Evolutionary conservation across 35 echinoderm and acorn worm genomes (phyloP), one percentile per base, ranked within the genome.

Genomic region (Eucidaris tribuloides): DNA sequence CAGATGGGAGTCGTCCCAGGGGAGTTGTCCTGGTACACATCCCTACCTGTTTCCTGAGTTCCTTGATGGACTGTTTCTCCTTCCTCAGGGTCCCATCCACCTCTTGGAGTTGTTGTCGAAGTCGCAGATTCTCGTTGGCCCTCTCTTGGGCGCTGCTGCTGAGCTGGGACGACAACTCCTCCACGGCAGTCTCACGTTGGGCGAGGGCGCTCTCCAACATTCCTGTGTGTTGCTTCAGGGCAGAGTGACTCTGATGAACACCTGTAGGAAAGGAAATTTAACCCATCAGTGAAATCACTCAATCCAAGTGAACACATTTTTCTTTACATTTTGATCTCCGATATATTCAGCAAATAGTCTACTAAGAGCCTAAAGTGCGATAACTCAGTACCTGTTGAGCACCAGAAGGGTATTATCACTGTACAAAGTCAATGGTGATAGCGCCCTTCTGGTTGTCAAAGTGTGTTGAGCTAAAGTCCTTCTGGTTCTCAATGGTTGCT

Each of bases 171-270:
- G 81, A 80, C 44, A 99, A 58, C 52, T 93, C 96, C 0, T 83
- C 93, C 61, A 93, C 66, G 6, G 96, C 79, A 2, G 81, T 70
- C 61, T 99, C 96, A 39, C 91, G 79, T 3, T 83, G 35, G 20
- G 89, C 96, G 2, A 99, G 87, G 24, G 96, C 96, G 27, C 62
- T 87, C 65, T 99, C 96, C 35, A 99, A 71, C 15, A 93, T 78
- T 22, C 62, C 68, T 38, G 96, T 84, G 62, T 99, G 96, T 30
- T 91, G 86, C 62, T 99, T 99, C 39, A 99, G 61, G 49, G 91
- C 91, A 0, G 82, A 56, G 70, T 99, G 96, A 61, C 96, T 99
- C 76, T 99, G 90, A n/a, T 99, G 91, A 5, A 99, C 96, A 68
- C 96, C 96, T 88, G 76, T 32, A 65, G 45, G 23, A 43, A 41